Evolutionary conservation across 1,140 invertebrate species (phyloP), one percentile per base, ranked within the genome.

Genomic region (Chelonus insularis): DNA sequence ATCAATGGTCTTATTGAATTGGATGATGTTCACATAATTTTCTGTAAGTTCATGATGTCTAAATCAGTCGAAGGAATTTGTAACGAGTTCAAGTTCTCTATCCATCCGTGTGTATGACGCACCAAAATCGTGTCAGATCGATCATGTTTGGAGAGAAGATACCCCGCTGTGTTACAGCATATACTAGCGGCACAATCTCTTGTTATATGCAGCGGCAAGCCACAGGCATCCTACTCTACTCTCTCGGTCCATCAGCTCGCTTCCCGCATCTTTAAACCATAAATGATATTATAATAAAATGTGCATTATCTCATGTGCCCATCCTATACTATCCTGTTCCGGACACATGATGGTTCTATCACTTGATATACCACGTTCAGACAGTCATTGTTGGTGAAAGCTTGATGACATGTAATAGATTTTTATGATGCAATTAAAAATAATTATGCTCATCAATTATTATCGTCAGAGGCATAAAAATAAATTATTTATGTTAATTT

Each of bases 101-200:
- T 16, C 41, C 37, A 12, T 43, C 14, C 12, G 41, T 18, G 56
- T 65, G 65, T 70, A 72, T 73, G 72, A 73, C 72, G 69, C 67
- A 68, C 66, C 66, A 69, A 69, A 67, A 73, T 71, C 62, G 65
- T 72, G 72, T 74, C 71, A 76, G 70, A 73, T 76, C 70, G 72
- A 74, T 76, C 72, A 74, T 74, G 58, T 64, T 68, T 59, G 18
- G 62, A 66, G 61, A 63, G 14, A 41, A 43, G 69, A 68, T 69
- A 62, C 57, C 69, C 69, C 57, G 69, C 71, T 68, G 69, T n/a
- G 69, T 68, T 70, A 70, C 69, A 68, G 64, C 66, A 54, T 43
- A 69, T 67, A 70, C 66, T 67, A 66, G 65, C 66, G 65, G 63
- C 63, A 69, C 65, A 63, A 67, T 68, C 59, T 58, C 61, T 68